phyloP scores from a whole-genome alignment of 1,140 invertebrate species.

The Drosophila jambulina region DNA sequence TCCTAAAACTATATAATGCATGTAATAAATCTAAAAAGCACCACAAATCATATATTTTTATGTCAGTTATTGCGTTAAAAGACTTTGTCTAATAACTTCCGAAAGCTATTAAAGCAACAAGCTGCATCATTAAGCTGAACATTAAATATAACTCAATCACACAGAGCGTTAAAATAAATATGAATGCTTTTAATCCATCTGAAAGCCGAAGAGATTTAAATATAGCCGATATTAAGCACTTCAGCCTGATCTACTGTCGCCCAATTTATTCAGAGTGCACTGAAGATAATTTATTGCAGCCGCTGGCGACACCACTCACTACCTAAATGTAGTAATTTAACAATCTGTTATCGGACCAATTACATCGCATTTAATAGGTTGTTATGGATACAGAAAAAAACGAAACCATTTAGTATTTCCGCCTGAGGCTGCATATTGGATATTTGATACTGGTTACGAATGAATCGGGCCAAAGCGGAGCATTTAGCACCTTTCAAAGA shows the following conservation, averaged over 20 bases:
- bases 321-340: conserved; percentile 28
- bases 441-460: conserved; percentile 8
- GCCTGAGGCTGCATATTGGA: conserved; percentile 3
- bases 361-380: conserved; percentile 13
- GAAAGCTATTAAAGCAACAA: background rate
- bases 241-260: conserved; percentile 14
- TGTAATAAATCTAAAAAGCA: background rate
- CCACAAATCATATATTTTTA: background rate
- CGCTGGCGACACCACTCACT: conserved; percentile 13
- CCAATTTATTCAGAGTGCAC: background rate
- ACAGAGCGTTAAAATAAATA: background rate
- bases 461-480: background rate
- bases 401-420: conserved; percentile 10
- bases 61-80: background rate
- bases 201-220: conserved; percentile 17
- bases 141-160: conserved; percentile 34
- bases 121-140: conserved; percentile 1
- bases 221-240: conserved; percentile 15
- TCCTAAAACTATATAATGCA: background rate
- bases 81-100: background rate
- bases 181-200: conserved; percentile 13
- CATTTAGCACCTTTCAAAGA: conserved; percentile 70
- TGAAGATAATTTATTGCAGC: conserved; percentile 29
- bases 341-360: conserved; percentile 38
- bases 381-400: background rate